Evolutionary conservation across 2,888 invertebrate genomes (phyloP), one percentile per base, ranked within the genome.

Genomic region (Coleophora flavipennella): DNA sequence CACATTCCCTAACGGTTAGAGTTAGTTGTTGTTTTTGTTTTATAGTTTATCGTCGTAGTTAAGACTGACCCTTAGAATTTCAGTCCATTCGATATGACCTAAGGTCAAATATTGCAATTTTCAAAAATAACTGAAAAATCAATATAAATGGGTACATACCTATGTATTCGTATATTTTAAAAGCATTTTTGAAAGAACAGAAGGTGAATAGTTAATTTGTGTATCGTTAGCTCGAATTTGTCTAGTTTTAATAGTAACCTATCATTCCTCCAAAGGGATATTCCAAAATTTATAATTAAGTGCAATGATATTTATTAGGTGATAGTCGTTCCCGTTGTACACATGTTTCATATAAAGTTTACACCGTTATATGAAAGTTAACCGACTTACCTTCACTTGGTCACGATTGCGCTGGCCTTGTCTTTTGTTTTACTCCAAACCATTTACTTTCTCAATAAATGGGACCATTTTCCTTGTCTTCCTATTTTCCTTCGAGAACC

Each of bases 1-100:
- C 83, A 81, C 83, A 81, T 83, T 83, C 83, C 83, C 80, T 71
- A 67, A 74, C 70, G 77, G 76, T 71, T 77, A 73, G 73, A 53
- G 59, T 62, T 74, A 68, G 65, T 73, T 79, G 75, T 83, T 80
- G 78, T 76, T 78, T 76, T 63, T 64, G 72, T 79, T 76, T 70
- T 76, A 81, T 65, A 81, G 77, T 81, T 77, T 80, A 79, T 77
- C 67, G 61, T 62, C 56, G 67, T 80, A 79, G 83, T 78, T 78
- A 74, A 81, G 83, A 83, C 83, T 79, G 83, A 81, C 76, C 77
- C 67, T 69, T 57, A 79, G 75, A 77, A 77, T 77, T 77, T 69
- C 64, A 62, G 65, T 64, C 62, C 55, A 51, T 62, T 20, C 53
- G 60, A 63, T 58, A 55, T 50, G 71, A 53, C 66, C 72, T 38